These are phyloP conservation scores for Drosophila birchii DNA, from an alignment of 2,888 invertebrate species.

Conservation along the genomic window DNA sequence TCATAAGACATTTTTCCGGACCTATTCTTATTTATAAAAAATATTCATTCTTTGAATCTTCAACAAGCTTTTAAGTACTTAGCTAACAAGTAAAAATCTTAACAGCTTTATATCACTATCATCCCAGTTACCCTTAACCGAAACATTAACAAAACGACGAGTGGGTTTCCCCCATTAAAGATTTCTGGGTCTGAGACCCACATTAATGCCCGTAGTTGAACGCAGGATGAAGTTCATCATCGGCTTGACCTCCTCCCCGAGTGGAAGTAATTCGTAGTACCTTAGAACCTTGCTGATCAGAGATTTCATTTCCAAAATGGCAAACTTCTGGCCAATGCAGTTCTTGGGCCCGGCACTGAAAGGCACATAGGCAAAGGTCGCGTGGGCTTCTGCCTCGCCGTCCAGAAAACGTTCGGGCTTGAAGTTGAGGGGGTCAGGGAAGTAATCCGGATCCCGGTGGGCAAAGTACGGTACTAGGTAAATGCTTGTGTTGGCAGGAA, in stretches of 20 bases:
- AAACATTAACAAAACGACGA: neutral
- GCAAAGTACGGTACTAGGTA: conserved; percentile 62
- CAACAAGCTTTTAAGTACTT: conserved; percentile 10
- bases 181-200: conserved; percentile 65
- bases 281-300: conserved; percentile 73
- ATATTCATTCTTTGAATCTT: neutral
- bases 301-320: conserved; percentile 80
- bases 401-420: conserved; percentile 82
- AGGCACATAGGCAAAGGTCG: conserved; percentile 75
- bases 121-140: conserved; percentile 23
- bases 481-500: conserved; percentile 75
- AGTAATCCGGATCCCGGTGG: conserved; percentile 67
- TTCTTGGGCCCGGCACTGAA: conserved; percentile 82
- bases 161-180: neutral
- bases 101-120: conserved; percentile 1
- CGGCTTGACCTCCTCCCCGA: conserved; percentile 63
- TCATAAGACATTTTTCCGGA: too few relatives aligned
- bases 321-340: conserved; percentile 82
- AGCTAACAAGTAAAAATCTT: conserved; percentile 3
- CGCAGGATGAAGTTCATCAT: conserved; percentile 73
- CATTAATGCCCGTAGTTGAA: conserved; percentile 67
- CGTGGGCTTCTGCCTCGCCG: conserved; percentile 82
- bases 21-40: too few relatives aligned
- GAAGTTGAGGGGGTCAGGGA: conserved; percentile 73
- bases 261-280: conserved; percentile 70